Evolutionary conservation across 1,140 invertebrate genomes (phyloP).

Genomic region (Galendromus occidentalis): DNA sequence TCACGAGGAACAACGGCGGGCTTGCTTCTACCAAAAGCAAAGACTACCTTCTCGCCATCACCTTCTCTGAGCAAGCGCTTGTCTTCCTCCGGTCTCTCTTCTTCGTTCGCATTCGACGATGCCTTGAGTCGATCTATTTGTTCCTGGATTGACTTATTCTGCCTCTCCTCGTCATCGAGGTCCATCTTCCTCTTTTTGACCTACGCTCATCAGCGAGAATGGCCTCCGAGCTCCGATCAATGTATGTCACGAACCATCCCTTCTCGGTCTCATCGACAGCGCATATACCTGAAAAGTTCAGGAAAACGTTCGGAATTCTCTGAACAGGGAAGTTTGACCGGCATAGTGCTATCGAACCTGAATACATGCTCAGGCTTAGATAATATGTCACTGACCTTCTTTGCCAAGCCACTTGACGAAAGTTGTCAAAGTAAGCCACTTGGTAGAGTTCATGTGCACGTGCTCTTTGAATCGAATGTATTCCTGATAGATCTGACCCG

Average conservation of each 20-base stretch:
- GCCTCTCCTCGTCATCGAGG: constrained; percentile 74
- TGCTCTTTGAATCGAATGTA: constrained; percentile 84
- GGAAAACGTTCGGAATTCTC: too few species aligned
- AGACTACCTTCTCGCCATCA: constrained; percentile 44
- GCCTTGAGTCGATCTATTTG: constrained; percentile 39
- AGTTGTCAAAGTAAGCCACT: constrained; percentile 83
- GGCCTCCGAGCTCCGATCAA: constrained; percentile 83
- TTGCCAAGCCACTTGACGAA: constrained; percentile 86
- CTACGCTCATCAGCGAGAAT: constrained; percentile 53
- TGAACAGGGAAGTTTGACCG: background rate
- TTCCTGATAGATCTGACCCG: constrained; percentile 95
- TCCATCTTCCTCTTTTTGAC: constrained; percentile 81
- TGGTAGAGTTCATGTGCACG: constrained; percentile 93
- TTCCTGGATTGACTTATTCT: constrained; percentile 61
- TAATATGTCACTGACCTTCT: constrained; percentile 30
- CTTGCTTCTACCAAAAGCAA: too few species aligned
- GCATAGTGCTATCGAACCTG: too few species aligned
- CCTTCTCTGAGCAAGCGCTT: constrained; percentile 46
- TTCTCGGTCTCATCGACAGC: constrained; percentile 95
- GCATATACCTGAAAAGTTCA: constrained; percentile 49
- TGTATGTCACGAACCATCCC: constrained; percentile 90
- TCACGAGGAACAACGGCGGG: too few species aligned
- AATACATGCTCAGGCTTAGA: too few species aligned
- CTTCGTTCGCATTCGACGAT: constrained; percentile 1
- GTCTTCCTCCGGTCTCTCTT: constrained; percentile 17